Evolutionary conservation across 2,113 vertebrate species (phyloP).

Genomic region (Drymodes brunneopygia): DNA sequence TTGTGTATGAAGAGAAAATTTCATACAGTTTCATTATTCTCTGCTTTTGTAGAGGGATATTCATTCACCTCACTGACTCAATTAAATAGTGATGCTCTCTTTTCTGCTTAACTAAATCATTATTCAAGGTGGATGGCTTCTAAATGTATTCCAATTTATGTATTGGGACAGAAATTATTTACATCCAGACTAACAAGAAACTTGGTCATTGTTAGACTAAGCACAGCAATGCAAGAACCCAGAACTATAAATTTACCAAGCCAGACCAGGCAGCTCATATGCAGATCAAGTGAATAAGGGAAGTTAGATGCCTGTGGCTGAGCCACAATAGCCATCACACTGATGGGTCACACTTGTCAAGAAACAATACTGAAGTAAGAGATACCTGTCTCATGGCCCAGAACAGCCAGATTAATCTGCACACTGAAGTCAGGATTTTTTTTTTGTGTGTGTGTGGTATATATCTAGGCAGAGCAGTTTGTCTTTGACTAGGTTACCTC

Average conservation of each 20-base stretch:
- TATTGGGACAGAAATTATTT: not conserved
- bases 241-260: not conserved
- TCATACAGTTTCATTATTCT: not conserved
- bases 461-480: not conserved
- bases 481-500: not conserved
- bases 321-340: not conserved
- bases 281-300: not conserved
- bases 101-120: not conserved
- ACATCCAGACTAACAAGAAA: not conserved
- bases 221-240: not conserved
- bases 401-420: not conserved
- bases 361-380: not conserved
- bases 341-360: not conserved
- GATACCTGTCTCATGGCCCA: not conserved
- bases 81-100: not conserved
- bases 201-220: not conserved
- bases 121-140: not conserved
- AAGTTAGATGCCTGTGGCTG: not conserved
- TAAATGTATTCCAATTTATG: not conserved
- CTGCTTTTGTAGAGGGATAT: not conserved
- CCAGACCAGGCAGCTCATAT: not conserved
- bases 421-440: not conserved
- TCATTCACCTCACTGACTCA: not conserved
- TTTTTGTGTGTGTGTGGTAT: not conserved
- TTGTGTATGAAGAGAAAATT: not conserved